Conservation (phyloP, 2,888 invertebrate species). For the Acanthosepion lycidas region DNA sequence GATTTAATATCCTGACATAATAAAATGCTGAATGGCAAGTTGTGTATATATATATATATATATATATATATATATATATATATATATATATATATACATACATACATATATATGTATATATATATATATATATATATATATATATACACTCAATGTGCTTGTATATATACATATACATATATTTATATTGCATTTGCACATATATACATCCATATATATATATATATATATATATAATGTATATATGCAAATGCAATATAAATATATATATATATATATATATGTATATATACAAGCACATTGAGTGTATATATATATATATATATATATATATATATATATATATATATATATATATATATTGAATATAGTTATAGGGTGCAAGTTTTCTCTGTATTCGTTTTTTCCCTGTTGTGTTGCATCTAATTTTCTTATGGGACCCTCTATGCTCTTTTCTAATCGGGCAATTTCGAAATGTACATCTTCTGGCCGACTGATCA, state of each 20-base stretch:
- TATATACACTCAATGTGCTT: background rate
- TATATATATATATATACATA: background rate
- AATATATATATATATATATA: too few species aligned
- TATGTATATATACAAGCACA: background rate
- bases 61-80: conserved; percentile 14
- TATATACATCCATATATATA: too few species aligned
- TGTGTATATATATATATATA: background rate
- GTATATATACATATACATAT: too few species aligned
- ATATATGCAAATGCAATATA: background rate
- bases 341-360: background rate
- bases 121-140: background rate
- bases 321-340: conserved; percentile 11
- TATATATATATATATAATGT: background rate
- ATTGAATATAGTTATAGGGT: background rate
- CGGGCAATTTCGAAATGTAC: conserved; percentile 12
- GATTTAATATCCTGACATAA: too few species aligned
- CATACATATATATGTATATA: background rate
- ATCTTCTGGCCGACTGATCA: background rate
- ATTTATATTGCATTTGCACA: too few species aligned
- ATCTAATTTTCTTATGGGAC: background rate
- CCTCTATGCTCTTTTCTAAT: background rate
- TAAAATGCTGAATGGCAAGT: too few species aligned
- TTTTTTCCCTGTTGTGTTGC: background rate
- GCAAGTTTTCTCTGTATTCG: background rate
- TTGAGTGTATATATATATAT: background rate